Conservation (phyloP, 2,797 vertebrate genomes). For the Yasuhikotakia modesta region DNA sequence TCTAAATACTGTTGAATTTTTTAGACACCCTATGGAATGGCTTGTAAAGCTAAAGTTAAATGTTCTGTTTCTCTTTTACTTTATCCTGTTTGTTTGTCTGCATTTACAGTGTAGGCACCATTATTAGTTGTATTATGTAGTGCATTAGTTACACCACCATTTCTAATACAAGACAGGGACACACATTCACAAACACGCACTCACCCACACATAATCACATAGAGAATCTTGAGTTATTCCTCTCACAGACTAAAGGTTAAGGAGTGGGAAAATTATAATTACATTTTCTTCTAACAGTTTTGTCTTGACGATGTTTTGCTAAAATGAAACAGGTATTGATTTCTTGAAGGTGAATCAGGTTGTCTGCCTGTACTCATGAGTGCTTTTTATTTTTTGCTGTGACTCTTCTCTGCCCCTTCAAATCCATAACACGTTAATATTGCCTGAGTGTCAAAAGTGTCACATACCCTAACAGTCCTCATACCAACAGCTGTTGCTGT, state of each 20-base stretch:
- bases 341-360: constrained; percentile 11
- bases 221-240: constrained; percentile 40
- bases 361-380: background rate
- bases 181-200: constrained; percentile 1
- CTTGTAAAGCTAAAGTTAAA: background rate
- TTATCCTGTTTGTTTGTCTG: background rate
- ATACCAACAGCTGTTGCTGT: background rate
- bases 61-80: background rate
- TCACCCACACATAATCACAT: too few relatives aligned
- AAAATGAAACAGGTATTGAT: constrained; percentile 8
- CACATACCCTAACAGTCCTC: background rate
- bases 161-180: background rate
- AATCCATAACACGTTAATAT: constrained; percentile 29
- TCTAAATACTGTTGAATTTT: too few relatives aligned
- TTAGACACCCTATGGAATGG: background rate
- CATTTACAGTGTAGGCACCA: background rate
- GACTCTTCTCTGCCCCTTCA: constrained; percentile 18
- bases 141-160: constrained; percentile 11
- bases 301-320: background rate
- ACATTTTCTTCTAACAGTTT: background rate
- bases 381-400: background rate
- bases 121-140: too few relatives aligned
- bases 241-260: constrained; percentile 56
- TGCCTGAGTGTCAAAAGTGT: background rate
- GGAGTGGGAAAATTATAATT: constrained; percentile 45